Conservation (phyloP, 2,113 vertebrate genomes). For the Nesoenas mayeri region DNA sequence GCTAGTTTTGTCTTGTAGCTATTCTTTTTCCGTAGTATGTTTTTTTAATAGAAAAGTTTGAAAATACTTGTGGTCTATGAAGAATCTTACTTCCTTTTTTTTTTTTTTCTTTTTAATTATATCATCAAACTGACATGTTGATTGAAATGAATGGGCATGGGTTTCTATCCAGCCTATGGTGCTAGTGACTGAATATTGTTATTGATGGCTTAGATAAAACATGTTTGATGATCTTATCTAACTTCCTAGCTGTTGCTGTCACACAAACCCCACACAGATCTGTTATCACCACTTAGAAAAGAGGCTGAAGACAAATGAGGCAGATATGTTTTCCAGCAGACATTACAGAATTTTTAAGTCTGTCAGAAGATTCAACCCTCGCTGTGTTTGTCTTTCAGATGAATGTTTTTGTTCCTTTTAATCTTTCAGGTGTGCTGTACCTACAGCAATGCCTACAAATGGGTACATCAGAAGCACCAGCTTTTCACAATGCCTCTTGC, state of each 20-base stretch:
- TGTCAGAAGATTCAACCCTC: background rate
- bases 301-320: background rate
- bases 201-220: background rate
- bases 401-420: background rate
- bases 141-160: background rate
- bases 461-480: background rate
- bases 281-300: background rate
- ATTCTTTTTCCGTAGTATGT: background rate
- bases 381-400: background rate
- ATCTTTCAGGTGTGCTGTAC: background rate
- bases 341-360: background rate
- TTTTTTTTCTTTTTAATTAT: background rate
- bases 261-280: background rate
- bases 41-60: background rate
- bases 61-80: background rate
- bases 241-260: background rate
- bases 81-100: background rate
- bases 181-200: background rate
- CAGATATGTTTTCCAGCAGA: background rate
- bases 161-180: background rate
- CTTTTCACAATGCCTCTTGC: background rate
- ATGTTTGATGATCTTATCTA: background rate
- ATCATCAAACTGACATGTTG: background rate
- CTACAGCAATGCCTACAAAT: background rate
- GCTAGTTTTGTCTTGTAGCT: background rate